Conservation (phyloP, 35 echinoderm and acorn worm species). For the Heliocidaris tuberculata region DNA sequence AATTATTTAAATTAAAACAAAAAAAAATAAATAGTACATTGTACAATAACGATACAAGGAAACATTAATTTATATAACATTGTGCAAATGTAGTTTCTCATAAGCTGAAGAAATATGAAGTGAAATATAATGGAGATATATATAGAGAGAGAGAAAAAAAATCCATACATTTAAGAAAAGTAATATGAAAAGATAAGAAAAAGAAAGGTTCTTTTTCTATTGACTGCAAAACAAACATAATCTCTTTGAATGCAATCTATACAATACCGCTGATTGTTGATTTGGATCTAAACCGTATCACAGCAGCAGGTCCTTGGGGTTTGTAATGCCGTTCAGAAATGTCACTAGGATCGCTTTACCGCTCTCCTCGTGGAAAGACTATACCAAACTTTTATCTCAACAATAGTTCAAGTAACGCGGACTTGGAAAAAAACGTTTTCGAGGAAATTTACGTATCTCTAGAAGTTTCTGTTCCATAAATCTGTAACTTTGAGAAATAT, state of each 20-base stretch:
- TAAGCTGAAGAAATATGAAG: no score
- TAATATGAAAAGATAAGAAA: background rate
- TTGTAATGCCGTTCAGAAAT: background rate
- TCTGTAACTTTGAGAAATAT: background rate
- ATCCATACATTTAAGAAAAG: background rate
- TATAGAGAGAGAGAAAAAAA: background rate
- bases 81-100: no score
- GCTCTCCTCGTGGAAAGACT: background rate
- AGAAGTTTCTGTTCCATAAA: background rate
- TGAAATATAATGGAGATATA: background rate
- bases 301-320: background rate
- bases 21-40: no score
- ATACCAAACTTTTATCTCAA: background rate
- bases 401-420: background rate
- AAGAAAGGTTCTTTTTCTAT: background rate
- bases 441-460: background rate
- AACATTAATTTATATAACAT: no score
- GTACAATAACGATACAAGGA: no score
- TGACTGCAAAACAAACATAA: background rate
- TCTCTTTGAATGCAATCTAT: background rate
- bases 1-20: no score
- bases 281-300: background rate
- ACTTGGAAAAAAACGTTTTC: background rate
- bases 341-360: background rate
- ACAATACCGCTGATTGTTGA: background rate